phyloP scores from a whole-genome alignment of 1,140 invertebrate genomes.

The Parapsyche elsis region DNA sequence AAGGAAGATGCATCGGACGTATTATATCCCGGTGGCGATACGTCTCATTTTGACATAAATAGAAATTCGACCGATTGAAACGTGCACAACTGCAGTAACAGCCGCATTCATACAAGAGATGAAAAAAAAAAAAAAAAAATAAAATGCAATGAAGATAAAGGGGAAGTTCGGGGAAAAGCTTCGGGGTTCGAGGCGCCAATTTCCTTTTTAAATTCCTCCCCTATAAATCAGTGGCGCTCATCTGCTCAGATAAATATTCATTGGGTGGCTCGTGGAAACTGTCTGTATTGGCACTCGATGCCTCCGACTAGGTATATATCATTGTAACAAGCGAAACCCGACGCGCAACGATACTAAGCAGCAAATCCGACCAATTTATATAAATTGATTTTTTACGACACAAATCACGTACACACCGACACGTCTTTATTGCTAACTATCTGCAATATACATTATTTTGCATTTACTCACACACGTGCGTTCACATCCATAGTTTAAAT shows the following conservation, averaged over 20 bases:
- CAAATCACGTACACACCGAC: conserved; percentile 6
- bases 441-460: background rate
- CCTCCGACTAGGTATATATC: conserved; percentile 36
- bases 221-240: conserved; percentile 39
- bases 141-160: conserved; percentile 38
- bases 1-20: background rate
- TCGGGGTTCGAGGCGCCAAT: conserved; percentile 14
- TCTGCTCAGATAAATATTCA: conserved; percentile 41
- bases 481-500: no score
- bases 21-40: background rate
- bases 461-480: no score
- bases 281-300: conserved; percentile 38
- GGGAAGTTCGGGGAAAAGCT: background rate
- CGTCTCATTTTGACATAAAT: conserved; percentile 25
- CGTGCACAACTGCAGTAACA: conserved; percentile 13
- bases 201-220: conserved; percentile 38
- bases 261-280: conserved; percentile 12
- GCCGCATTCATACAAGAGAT: background rate
- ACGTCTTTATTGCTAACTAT: conserved; percentile 25
- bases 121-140: conserved; percentile 16
- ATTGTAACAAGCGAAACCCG: conserved; percentile 37
- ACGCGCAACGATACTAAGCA: background rate
- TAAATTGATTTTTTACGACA: conserved; percentile 29
- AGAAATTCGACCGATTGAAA: background rate
- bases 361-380: conserved; percentile 40